These are phyloP conservation scores for Myripristis jacobus DNA, from an alignment of 2,797 vertebrate species.

Conservation along the genomic window DNA sequence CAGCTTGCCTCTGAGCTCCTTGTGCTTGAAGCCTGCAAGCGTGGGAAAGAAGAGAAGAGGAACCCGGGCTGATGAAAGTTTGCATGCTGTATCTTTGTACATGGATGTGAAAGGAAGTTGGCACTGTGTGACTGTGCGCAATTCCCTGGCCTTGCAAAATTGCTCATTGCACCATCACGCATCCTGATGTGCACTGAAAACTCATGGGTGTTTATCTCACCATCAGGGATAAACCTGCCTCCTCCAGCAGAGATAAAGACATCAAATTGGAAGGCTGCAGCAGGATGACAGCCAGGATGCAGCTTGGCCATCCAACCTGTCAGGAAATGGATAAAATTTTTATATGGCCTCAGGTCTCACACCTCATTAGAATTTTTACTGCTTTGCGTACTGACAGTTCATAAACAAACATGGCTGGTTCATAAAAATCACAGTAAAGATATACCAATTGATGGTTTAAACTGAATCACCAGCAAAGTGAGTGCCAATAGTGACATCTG, in stretches of 20 bases:
- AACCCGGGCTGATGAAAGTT: slow-evolving; percentile 16
- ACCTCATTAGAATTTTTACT: neutral
- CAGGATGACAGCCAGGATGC: slow-evolving; percentile 82
- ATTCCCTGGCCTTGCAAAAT: slow-evolving; percentile 16
- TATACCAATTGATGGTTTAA: neutral
- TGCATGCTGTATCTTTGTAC: neutral
- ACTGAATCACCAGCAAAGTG: neutral
- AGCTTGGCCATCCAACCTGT: slow-evolving; percentile 88
- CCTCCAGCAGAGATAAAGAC: slow-evolving; percentile 94
- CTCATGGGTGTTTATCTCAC: slow-evolving; percentile 76
- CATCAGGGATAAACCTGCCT: slow-evolving; percentile 90
- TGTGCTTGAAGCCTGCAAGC: slow-evolving; percentile 88
- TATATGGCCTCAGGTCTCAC: neutral
- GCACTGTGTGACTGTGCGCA: neutral
- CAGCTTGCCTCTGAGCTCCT: slow-evolving; percentile 92
- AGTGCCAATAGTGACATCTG: neutral
- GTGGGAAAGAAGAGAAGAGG: neutral
- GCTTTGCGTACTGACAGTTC: neutral
- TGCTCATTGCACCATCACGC: neutral
- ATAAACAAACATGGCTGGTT: neutral
- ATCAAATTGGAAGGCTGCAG: slow-evolving; percentile 87
- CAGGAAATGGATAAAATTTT: slow-evolving; percentile 27
- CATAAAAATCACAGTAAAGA: neutral
- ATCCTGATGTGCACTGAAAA: neutral
- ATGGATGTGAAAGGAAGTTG: neutral